phyloP scores from a whole-genome alignment of 1,140 invertebrate genomes.

The Eumaeus atala region DNA sequence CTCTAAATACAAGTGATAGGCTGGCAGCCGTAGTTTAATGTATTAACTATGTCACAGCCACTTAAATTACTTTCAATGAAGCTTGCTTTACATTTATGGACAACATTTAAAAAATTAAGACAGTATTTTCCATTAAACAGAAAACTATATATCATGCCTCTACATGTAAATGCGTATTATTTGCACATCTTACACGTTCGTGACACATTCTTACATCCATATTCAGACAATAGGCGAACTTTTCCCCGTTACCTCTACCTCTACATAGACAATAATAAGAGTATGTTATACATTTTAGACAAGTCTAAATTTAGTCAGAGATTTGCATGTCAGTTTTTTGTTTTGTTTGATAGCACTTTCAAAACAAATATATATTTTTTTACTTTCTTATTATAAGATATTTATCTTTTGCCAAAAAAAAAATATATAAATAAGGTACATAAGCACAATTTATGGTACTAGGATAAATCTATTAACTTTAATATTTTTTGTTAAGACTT shows the following conservation, averaged over 20 bases:
- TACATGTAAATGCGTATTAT: not conserved
- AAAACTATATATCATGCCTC: slow-evolving; percentile 14
- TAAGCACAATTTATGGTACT: no score
- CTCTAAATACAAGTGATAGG: slow-evolving; percentile 17
- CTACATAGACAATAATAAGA: slow-evolving; percentile 6
- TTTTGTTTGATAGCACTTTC: no score
- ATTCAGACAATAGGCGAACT: not conserved
- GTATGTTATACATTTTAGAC: not conserved
- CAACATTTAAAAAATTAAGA: slow-evolving; percentile 21
- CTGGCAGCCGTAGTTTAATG: slow-evolving; percentile 35
- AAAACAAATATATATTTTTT: no score
- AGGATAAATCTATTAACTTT: no score
- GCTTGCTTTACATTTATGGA: slow-evolving; percentile 36
- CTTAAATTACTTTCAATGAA: slow-evolving; percentile 46
- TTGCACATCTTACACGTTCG: not conserved
- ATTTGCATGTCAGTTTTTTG: no score
- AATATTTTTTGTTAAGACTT: no score
- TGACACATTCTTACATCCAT: not conserved
- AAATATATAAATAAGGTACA: no score
- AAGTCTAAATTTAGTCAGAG: no score
- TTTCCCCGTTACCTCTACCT: not conserved
- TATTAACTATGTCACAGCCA: slow-evolving; percentile 64
- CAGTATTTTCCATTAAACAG: slow-evolving; percentile 14
- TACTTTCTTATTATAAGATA: no score
- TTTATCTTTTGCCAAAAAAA: no score